Percentiles rank a stretch among this genome's conserved stretches.
Evolutionary conservation across 2,113 vertebrate genomes (phyloP).

Genomic region (Orientallactaga bullata): DNA sequence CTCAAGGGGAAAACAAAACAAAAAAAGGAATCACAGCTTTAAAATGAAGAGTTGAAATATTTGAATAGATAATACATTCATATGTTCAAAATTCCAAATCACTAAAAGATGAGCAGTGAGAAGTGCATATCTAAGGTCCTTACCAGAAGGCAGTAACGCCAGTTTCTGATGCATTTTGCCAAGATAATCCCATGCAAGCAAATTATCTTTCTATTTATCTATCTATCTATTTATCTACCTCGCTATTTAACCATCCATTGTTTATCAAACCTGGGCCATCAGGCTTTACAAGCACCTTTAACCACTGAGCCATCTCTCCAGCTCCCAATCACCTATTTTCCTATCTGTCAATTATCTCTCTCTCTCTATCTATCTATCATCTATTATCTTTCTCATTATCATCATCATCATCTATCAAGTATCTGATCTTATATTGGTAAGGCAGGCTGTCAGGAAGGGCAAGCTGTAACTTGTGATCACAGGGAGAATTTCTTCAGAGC

Average conservation of each 20-base stretch:
- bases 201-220: background rate
- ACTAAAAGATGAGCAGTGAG: background rate
- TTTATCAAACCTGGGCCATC: too few relatives aligned
- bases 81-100: background rate
- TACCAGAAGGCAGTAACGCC: background rate
- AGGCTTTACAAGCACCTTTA: too few relatives aligned
- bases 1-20: too few relatives aligned
- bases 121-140: background rate
- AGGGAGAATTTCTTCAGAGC: slow-evolving; percentile 10
- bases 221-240: background rate
- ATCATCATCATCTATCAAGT: background rate
- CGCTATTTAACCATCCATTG: background rate
- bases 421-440: background rate
- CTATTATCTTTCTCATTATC: too few relatives aligned
- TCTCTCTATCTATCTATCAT: background rate
- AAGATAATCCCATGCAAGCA: background rate
- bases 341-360: background rate
- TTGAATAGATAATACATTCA: background rate
- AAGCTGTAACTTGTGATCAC: background rate
- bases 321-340: background rate
- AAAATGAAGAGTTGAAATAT: background rate
- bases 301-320: too few relatives aligned
- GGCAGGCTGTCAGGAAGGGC: background rate
- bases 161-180: background rate
- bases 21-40: too few relatives aligned